These are phyloP conservation scores for Columba guinea DNA, from an alignment of 2,797 vertebrate species.

Conservation along the genomic window DNA sequence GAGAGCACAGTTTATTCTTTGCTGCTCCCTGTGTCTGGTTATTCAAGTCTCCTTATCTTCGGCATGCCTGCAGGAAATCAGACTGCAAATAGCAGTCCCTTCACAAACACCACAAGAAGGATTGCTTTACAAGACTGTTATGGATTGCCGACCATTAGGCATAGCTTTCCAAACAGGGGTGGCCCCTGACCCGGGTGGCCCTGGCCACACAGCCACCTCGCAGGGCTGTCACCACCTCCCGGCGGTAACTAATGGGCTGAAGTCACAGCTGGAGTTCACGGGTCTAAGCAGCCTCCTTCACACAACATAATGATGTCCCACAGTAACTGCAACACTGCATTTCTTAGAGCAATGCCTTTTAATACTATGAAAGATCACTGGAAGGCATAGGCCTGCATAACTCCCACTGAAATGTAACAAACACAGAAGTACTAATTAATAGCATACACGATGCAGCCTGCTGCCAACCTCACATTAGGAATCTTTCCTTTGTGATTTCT, in stretches of 20 bases:
- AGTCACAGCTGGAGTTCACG: slow-evolving; percentile 9
- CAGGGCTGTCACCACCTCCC: slow-evolving; percentile 28
- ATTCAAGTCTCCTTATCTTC: not conserved
- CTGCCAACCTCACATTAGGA: not conserved
- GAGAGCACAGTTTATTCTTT: not conserved
- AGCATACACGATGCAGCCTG: not conserved
- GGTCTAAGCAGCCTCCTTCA: not conserved
- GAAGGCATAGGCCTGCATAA: not conserved
- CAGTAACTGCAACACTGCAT: not conserved
- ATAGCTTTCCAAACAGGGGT: not conserved
- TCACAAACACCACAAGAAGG: not conserved
- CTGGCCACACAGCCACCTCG: not conserved
- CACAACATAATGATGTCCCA: not conserved
- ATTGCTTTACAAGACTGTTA: not conserved
- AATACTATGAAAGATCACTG: not conserved
- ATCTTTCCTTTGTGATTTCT: not conserved
- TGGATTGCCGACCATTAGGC: not conserved
- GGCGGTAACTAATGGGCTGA: not conserved
- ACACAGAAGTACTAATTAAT: not conserved
- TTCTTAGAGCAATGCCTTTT: not conserved
- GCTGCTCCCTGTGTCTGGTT: not conserved
- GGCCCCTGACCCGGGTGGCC: not conserved
- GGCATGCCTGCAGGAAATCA: not conserved
- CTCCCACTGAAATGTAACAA: not conserved
- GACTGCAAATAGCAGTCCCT: not conserved